A percentile compares a stretch with the other conserved stretches of the same genome.
phyloP scores from a whole-genome alignment of 1,140 invertebrate genomes.

The Eumaeus atala region DNA sequence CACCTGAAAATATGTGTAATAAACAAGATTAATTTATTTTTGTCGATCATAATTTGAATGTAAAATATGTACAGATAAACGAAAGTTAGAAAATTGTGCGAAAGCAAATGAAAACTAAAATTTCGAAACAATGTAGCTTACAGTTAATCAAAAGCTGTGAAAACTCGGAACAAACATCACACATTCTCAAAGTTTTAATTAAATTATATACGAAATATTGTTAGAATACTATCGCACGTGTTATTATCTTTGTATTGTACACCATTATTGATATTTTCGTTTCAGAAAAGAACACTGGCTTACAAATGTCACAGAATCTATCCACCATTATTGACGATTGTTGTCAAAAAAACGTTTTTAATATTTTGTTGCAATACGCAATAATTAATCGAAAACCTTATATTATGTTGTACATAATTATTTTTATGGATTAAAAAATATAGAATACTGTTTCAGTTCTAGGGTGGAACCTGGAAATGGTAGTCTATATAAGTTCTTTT shows the following conservation, averaged over 20 bases:
- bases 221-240: constrained; percentile 59
- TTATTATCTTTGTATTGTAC: constrained; percentile 52
- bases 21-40: constrained; percentile 10
- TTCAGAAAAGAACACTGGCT: constrained; percentile 67
- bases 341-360: constrained; percentile 62
- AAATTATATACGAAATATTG: constrained; percentile 59
- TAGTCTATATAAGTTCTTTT: too few species aligned
- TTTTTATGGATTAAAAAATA: too few species aligned
- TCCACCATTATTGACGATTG: constrained; percentile 72
- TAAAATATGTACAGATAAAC: not conserved
- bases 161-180: constrained; percentile 87
- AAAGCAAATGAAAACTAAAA: constrained; percentile 39
- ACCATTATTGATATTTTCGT: constrained; percentile 72
- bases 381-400: too few species aligned
- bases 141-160: constrained; percentile 84
- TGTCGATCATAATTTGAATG: not conserved
- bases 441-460: too few species aligned
- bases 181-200: constrained; percentile 77
- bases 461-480: too few species aligned
- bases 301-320: constrained; percentile 63
- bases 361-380: too few species aligned
- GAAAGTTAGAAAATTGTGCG: constrained; percentile 26
- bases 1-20: constrained; percentile 65
- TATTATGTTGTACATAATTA: too few species aligned
- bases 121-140: constrained; percentile 77